Evolutionary conservation across 2,797 vertebrate species (phyloP), one percentile per base, ranked within the genome.

Genomic region (Centroberyx gerrardi): DNA sequence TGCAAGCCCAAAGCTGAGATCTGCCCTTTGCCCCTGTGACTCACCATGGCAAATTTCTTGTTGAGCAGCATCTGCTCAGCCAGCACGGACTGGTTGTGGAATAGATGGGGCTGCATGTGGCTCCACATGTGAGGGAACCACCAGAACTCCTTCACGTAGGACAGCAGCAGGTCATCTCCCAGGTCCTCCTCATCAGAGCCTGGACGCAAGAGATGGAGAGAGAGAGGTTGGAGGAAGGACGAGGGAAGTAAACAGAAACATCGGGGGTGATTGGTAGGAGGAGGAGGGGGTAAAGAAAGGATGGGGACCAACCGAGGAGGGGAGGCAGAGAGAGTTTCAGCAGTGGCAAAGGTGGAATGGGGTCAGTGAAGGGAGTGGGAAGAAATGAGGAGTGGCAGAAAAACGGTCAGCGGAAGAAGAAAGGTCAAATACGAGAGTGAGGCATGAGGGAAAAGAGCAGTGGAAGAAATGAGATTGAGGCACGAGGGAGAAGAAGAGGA

Each of bases 71-170:
- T 99, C 95, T 99, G 98, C 91, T 99, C 98, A 0, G 98, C 97
- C 0, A 99, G 93, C 84, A 99, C 98, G 0, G 97, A 98, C 92
- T 99, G 97, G 93, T 99, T 99, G 93, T 99, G 98, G 94, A 99
- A 99, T 52, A 99, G 96, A 86, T 99, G 98, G 14, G 97, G 97
- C 93, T 99, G 97, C 97, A 99, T 99, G 93, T 99, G 97, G 90
- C 97, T 99, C 97, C 97, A 99, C 97, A 99, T 99, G 94, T 99
- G 97, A 1, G 97, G 97, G 72, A 98, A 99, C 97, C 97, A 99
- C 97, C 97, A 99, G 92, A 99, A 99, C 94, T 99, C 97, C 88
- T 95, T 97, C 86, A 98, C 97, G 0, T 96, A 97, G 15, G 97
- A 98, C 53, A 99, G 95, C 88, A 99, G 95, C 87, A 99, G 96